Evolutionary conservation across 2,113 vertebrate genomes (phyloP).

Genomic region (Pterophyllum scalare): DNA sequence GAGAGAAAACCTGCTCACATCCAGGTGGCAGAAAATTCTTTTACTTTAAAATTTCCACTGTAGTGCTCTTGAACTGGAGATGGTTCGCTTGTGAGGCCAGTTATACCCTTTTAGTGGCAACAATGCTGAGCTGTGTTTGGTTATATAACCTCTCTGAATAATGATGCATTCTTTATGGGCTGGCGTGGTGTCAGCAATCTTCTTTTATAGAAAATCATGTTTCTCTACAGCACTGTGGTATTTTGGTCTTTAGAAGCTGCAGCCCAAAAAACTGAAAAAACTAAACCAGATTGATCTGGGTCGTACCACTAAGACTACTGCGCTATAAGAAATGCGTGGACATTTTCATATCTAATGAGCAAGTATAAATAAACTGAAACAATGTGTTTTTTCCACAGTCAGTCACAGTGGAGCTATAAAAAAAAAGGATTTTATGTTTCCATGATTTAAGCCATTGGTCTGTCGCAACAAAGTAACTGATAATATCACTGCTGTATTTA

Average conservation of each 20-base stretch:
- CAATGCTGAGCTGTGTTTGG: constrained; percentile 1
- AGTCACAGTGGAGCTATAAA: neutral
- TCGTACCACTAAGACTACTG: neutral
- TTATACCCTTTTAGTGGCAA: neutral
- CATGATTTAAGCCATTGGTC: neutral
- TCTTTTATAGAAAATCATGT: neutral
- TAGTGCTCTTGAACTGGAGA: accelerated
- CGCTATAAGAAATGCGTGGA: too few species aligned
- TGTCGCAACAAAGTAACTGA: too few species aligned
- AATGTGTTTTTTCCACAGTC: neutral
- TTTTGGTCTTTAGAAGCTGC: neutral
- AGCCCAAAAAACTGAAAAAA: neutral
- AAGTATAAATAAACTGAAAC: too few species aligned
- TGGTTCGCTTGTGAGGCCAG: neutral
- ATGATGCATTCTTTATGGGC: neutral
- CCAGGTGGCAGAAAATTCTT: accelerated
- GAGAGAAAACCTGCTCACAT: neutral
- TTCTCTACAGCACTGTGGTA: neutral
- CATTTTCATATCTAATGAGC: neutral
- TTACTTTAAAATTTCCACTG: too few species aligned
- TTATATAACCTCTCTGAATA: constrained; percentile 15
- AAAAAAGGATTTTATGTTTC: neutral
- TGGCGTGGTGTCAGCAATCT: neutral
- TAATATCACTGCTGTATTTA: neutral
- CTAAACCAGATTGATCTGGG: accelerated